Conservation (phyloP, 2,797 vertebrate species). For the Adelosebastes latens region DNA sequence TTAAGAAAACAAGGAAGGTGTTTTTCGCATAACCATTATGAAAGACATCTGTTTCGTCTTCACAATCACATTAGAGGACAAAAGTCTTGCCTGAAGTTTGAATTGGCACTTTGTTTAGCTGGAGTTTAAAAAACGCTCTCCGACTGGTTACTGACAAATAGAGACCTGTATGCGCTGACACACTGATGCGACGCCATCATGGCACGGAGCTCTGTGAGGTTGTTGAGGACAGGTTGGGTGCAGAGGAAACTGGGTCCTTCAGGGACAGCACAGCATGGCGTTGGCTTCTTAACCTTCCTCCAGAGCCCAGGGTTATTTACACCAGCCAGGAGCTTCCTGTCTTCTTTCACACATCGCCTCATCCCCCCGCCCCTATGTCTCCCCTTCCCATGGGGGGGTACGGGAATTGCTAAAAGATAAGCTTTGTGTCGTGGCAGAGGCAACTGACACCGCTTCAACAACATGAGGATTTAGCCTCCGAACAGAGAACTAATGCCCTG, state of each 20-base stretch:
- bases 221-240: conserved; percentile 16
- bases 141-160: conserved; percentile 8
- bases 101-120: neutral
- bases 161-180: conserved; percentile 5
- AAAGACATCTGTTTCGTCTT: neutral
- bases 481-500: conserved; percentile 68
- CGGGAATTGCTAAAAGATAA: conserved; percentile 72
- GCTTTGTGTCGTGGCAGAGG: conserved; percentile 68
- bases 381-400: conserved; percentile 38
- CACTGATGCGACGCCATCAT: conserved; percentile 18
- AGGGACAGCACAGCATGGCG: conserved; percentile 37
- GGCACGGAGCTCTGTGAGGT: conserved; percentile 10
- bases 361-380: conserved; percentile 26
- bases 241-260: conserved; percentile 36
- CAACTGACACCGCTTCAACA: conserved; percentile 75
- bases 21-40: neutral
- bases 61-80: neutral
- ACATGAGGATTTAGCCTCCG: conserved; percentile 74
- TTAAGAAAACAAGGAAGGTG: neutral
- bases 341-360: conserved; percentile 44
- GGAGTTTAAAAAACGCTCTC: neutral
- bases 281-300: conserved; percentile 60
- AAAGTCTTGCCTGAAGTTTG: neutral
- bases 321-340: conserved; percentile 59
- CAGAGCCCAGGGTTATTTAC: conserved; percentile 71